Evolutionary conservation across 1,140 invertebrate genomes (phyloP), one percentile per base, ranked within the genome.

Genomic region (Drosophila willistoni): DNA sequence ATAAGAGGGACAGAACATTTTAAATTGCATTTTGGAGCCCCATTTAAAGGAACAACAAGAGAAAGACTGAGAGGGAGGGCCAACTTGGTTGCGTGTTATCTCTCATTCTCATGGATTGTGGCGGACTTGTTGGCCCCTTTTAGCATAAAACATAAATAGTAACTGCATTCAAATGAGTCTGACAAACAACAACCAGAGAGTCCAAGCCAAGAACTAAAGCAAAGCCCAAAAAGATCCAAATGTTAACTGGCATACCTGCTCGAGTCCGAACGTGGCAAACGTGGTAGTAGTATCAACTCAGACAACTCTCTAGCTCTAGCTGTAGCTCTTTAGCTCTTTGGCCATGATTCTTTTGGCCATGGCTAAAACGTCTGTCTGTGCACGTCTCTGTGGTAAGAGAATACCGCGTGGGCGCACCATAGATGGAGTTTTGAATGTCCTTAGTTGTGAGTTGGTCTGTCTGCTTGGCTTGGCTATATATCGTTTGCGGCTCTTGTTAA

Each of bases 131-230:
- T 73, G 81, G 71, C 69, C 68, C 83, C 44, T 51, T 89, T 87
- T 89, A 87, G 84, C 83, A 87, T 89, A 87, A 87, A 89, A 89
- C 83, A 87, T 83, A 87, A 87, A 87, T 87, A 89, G 83, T 80
- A 78, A 89, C 76, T 87, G 77, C 83, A 87, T 87, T 87, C 84
- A 87, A 87, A 86, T 86, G 83, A 87, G 83, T 80, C 77, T 71
- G 76, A 89, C 80, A 87, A 89, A 89, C 83, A 87, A 29, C 6
- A 29, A 29, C 0, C 33, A 22, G 36, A 71, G 75, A 75, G 59
- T n/a, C 72, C 66, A 75, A 68, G 73, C 64, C 44, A 14, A 51
- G 19, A 77, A 69, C 57, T 60, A 55, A 62, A 55, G 17, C 36
- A 59, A 54, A 25, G 22, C 22, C 29, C 7, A 59, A 17, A 33